These are phyloP conservation scores for Tetranychus piercei DNA, from an alignment of 2,888 invertebrate genomes.

Conservation along the genomic window DNA sequence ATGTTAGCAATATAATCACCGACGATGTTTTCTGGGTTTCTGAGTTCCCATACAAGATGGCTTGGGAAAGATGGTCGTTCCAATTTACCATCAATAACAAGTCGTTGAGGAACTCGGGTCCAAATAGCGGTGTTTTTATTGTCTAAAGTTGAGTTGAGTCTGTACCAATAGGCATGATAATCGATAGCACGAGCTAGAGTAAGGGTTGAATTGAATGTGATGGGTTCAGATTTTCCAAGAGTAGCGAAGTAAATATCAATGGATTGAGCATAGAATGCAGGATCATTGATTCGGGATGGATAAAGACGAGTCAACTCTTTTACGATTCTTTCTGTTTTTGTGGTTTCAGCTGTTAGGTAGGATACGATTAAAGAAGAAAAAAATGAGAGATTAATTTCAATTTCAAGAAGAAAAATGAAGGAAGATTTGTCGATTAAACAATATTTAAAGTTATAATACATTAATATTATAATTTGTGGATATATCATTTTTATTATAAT, in stretches of 20 bases:
- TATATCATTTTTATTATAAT: too few relatives aligned
- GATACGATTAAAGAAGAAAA: too few relatives aligned
- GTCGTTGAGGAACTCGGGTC: constrained; percentile 13
- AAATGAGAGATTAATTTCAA: too few relatives aligned
- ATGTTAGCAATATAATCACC: not conserved
- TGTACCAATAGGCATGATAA: constrained; percentile 15
- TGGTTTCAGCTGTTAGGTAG: too few relatives aligned
- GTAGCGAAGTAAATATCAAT: not conserved
- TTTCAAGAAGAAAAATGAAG: too few relatives aligned
- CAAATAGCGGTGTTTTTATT: constrained; percentile 4
- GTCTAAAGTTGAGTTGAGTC: constrained; percentile 15
- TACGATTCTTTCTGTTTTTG: too few relatives aligned
- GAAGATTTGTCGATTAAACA: too few relatives aligned
- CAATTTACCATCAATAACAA: constrained; percentile 15
- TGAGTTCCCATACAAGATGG: constrained; percentile 1
- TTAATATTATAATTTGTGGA: too few relatives aligned
- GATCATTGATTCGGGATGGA: not conserved
- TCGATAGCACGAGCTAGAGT: constrained; percentile 17
- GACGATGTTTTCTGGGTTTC: constrained; percentile 8
- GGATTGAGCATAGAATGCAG: not conserved
- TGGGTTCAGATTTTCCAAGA: not conserved
- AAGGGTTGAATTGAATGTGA: not conserved
- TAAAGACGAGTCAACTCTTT: too few relatives aligned
- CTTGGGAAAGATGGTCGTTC: constrained; percentile 10
- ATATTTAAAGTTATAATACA: too few relatives aligned